phyloP scores from a whole-genome alignment of 92 coral and sea anemone genomes.

The Phenganax marumi region DNA sequence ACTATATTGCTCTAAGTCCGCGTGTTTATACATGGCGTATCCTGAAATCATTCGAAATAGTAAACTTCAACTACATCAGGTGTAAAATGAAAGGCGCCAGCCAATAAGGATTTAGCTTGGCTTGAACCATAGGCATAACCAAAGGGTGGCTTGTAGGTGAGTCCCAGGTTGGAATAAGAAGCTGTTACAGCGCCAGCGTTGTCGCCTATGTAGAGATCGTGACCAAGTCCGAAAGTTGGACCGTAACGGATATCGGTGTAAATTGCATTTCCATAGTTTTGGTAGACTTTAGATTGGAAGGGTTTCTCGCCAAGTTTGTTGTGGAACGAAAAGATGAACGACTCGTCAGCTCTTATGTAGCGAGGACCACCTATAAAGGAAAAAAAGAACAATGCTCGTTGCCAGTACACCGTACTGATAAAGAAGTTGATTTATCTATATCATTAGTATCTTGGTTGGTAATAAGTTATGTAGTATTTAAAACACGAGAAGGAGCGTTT shows the following conservation, averaged over 20 bases:
- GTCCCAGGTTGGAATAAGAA: background rate
- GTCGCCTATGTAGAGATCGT: constrained; percentile 4
- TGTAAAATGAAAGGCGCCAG: background rate
- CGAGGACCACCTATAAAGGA: background rate
- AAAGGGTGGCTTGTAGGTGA: constrained; percentile 14
- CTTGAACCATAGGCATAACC: background rate
- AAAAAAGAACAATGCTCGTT: background rate
- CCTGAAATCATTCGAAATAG: background rate
- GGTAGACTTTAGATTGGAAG: background rate
- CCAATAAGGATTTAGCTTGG: background rate
- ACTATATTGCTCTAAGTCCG: too few species aligned
- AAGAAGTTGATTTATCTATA: background rate
- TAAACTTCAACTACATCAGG: background rate
- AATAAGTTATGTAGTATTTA: too few species aligned
- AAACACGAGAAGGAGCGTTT: too few species aligned
- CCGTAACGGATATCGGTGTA: background rate
- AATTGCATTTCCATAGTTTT: background rate
- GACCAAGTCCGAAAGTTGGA: constrained; percentile 17
- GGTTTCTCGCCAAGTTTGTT: background rate
- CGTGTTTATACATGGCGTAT: too few species aligned
- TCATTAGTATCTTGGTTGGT: too few species aligned
- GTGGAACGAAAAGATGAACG: background rate
- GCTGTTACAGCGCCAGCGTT: constrained; percentile 6
- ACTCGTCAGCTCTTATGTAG: background rate
- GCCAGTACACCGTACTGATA: background rate